phyloP scores from a whole-genome alignment of 2,888 invertebrate genomes.

The Rhamphomyia laevipes region DNA sequence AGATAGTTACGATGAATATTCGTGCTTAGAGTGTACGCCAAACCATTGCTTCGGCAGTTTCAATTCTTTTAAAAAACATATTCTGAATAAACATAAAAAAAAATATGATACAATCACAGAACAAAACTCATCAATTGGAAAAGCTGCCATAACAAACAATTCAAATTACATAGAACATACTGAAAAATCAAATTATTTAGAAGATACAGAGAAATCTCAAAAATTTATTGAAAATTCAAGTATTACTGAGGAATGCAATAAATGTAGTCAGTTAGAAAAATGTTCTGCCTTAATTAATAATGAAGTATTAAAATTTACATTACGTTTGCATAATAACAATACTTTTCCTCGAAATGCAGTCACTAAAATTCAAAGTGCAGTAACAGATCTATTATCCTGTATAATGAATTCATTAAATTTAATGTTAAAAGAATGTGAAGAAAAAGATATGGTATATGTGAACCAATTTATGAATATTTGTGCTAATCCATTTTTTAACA shows the following conservation, averaged over 20 bases:
- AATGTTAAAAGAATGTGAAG: not conserved
- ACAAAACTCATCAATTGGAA: not conserved
- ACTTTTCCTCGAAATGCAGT: too few relatives aligned
- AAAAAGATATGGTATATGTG: not conserved
- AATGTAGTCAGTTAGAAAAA: not conserved
- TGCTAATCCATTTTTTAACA: not conserved
- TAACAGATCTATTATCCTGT: not conserved
- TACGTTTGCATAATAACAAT: not conserved
- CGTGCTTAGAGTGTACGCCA: not conserved
- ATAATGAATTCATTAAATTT: not conserved
- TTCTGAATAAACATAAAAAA: not conserved
- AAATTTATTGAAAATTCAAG: too few relatives aligned
- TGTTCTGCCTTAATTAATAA: not conserved
- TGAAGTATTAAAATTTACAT: not conserved
- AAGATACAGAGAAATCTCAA: too few relatives aligned
- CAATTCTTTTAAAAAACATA: not conserved
- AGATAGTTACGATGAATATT: too few relatives aligned
- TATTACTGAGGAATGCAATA: not conserved
- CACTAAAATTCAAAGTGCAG: not conserved
- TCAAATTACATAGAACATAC: not conserved
- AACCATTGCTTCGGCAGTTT: not conserved
- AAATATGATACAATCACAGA: not conserved
- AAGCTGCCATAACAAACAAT: not conserved
- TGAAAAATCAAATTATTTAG: not conserved
- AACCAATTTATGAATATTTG: not conserved